Conservation (phyloP, 2,113 vertebrate genomes). For the human region DNA sequence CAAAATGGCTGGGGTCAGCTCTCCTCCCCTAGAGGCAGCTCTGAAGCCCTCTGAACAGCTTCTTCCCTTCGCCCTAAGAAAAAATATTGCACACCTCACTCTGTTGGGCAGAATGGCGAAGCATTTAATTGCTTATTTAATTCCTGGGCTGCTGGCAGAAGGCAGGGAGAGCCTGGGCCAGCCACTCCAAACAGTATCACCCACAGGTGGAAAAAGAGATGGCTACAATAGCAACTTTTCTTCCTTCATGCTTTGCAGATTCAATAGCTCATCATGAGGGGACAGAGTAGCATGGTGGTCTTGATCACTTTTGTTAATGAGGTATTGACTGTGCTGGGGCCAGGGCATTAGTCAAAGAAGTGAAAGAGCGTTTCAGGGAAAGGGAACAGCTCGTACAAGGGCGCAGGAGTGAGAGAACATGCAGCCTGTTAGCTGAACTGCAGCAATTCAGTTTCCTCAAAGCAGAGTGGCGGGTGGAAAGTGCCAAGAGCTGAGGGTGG, state of each 20-base stretch:
- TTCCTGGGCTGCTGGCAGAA: not conserved
- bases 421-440: fast-evolving
- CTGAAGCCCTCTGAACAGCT: not conserved
- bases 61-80: fast-evolving
- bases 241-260: not conserved
- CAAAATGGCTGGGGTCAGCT: not conserved
- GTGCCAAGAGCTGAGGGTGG: not conserved
- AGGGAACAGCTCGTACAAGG: not conserved
- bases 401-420: fast-evolving
- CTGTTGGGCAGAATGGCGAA: not conserved
- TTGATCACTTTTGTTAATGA: not conserved
- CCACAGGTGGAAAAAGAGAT: not conserved
- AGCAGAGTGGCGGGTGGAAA: not conserved
- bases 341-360: fast-evolving
- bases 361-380: not conserved
- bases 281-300: not conserved
- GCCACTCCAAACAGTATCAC: not conserved
- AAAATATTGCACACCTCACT: not conserved
- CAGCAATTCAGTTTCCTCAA: fast-evolving
- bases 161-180: not conserved
- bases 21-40: not conserved
- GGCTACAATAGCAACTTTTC: not conserved
- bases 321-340: not conserved
- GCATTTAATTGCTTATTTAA: not conserved
- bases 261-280: not conserved